Evolutionary conservation across 2,113 vertebrate species (phyloP), one percentile per base, ranked within the genome.

Genomic region (Stictonetta naevosa): DNA sequence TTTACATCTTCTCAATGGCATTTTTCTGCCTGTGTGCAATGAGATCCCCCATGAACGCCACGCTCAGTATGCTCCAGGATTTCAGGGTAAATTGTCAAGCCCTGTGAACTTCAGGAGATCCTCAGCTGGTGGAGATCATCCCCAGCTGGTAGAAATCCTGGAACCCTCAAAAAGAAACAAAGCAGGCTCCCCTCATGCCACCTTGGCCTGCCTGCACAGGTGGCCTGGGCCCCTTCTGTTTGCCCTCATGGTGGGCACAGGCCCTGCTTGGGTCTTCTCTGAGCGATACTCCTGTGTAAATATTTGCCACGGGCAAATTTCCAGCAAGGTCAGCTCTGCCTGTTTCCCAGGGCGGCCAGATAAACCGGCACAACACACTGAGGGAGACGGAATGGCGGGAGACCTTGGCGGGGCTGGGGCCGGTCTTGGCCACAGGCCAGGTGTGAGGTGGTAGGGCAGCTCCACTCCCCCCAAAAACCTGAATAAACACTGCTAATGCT

Each of bases 151-250:
- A 53, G 52, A 83, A 85, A 74, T 25, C 40, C 36, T 55, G 62
- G 52, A 81, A 11, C 28, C 38, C 76, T 18, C 56, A 34, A 19
- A 29, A 29, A 64, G 81, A 72, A 72, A 46, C 56, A 48, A 80
- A 93, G 64, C 28, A 46, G 56, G 29, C 0, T 0, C 44, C 23
- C 6, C 2, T 23, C 50, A 23, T 59, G 40, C 69, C 34, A n/a
- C 33, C 40, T 69, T 1, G 3, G 38, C 20, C n/a, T 26, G 56
- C 34, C 28, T 68, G 34, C 20, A 12, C 5, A 12, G 20, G 22
- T 22, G 8, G 13, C 56, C 5, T 1, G 18, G 34, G 8, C 64
- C 62, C 26, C 7, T 75, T 75, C 40, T 60, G 13, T 28, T 68
- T 91, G 21, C 16, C 3, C 10, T 15, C 2, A 1, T 36, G 8